Conservation (phyloP, 1,140 invertebrate species). For the Pteromalus puparum region DNA sequence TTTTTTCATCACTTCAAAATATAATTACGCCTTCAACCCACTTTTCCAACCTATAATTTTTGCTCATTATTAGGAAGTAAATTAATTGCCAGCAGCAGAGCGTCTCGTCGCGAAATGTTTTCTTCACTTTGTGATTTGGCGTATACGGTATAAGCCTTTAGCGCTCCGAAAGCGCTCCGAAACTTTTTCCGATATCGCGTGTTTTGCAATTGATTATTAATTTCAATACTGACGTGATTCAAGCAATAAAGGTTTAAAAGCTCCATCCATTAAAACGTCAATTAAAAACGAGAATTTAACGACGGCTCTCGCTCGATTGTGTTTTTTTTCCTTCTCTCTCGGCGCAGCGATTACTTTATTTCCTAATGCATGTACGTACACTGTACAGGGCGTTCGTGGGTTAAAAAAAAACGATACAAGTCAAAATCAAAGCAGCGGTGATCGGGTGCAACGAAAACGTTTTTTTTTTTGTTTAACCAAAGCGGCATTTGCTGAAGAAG, state of each 20-base stretch:
- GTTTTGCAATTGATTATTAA: not conserved
- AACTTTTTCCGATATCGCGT: not conserved
- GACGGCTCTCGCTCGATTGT: not conserved
- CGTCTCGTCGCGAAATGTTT: not conserved
- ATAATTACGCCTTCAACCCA: no score
- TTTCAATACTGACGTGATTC: not conserved
- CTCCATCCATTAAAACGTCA: not conserved
- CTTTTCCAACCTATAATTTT: no score
- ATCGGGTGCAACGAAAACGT: not conserved
- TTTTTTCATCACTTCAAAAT: no score
- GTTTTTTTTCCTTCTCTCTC: not conserved
- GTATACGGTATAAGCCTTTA: not conserved
- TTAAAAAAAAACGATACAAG: not conserved
- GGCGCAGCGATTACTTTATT: not conserved
- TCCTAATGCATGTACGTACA: not conserved
- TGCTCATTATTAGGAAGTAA: no score
- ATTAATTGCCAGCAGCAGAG: not conserved
- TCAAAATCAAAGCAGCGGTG: not conserved
- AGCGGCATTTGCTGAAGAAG: conserved; percentile 14
- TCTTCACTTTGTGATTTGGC: not conserved
- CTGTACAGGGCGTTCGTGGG: not conserved
- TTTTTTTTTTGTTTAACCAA: not conserved
- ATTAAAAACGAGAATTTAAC: not conserved
- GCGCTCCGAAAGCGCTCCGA: not conserved
- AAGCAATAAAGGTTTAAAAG: not conserved